Evolutionary conservation across 2,888 invertebrate genomes (phyloP), one percentile per base, ranked within the genome.

Genomic region (Caenorhabditis macrosperma): DNA sequence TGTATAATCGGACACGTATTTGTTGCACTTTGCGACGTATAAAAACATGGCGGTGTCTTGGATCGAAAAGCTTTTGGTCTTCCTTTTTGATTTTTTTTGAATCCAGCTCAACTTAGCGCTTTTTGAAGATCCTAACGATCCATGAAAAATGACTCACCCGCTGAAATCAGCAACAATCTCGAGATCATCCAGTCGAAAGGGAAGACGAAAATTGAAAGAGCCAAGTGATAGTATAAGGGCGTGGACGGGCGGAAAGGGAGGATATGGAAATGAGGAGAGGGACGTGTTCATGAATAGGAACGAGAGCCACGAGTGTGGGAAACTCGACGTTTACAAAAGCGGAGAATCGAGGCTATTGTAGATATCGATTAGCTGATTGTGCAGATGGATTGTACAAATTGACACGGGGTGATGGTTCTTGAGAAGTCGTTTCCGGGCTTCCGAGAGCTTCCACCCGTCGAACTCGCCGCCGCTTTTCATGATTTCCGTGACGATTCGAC

Each of bases 401-500:
- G 33, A 33, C 33, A 33, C 10, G 10, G 6, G 5, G 38, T 2
- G 38, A 12, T 3, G 3, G 22, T 48, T 22, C 24, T 28, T 33
- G 12, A 69, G 22, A 15, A 33, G 26, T 2, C 20, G 28, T 41
- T 44, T 72, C 35, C 71, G 6, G 20, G 71, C 71, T 12, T 20
- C 26, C 2, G 33, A 26, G n/a, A 72, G 33, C 6, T 44, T 54
- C 15, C 41, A 1, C 12, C 61, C 63, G 22, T 72, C 48, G 12
- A 72, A 46, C 35, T n/a, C n/a, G n/a, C 46, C 17, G 55, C 52
- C 46, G 17, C 33, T 63, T 55, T 55, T 52, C 9, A 63, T 55
- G 7, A 72, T 12, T 61, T 72, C 63, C n/a, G 71, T 63, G 46
- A 72, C 71, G 0, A 55, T 6, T 2, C 71, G 71, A 15, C 71